These are phyloP conservation scores for Andrena fulva DNA, from an alignment of 2,888 invertebrate species.

Conservation along the genomic window DNA sequence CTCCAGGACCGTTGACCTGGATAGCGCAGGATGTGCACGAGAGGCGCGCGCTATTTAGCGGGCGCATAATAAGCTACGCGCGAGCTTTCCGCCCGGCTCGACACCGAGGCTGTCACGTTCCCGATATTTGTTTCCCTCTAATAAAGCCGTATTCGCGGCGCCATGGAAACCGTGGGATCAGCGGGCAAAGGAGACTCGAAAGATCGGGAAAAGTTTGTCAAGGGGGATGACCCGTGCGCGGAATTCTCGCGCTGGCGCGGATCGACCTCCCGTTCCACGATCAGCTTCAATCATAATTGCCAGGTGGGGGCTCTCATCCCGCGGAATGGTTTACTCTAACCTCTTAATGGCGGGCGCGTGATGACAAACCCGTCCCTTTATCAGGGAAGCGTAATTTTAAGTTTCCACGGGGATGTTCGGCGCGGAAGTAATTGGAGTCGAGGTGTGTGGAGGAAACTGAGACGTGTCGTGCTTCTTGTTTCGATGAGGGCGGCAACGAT, in stretches of 20 bases:
- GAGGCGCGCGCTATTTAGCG: slow-evolving; percentile 47
- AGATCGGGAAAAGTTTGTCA: slow-evolving; percentile 6
- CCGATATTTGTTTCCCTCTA: slow-evolving; percentile 55
- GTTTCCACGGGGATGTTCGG: neutral
- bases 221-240: neutral
- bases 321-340: neutral
- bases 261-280: neutral
- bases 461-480: too few relatives aligned
- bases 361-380: neutral
- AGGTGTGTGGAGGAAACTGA: neutral
- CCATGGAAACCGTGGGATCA: slow-evolving; percentile 8
- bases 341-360: neutral
- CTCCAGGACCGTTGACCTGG: slow-evolving; percentile 41
- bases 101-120: slow-evolving; percentile 32
- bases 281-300: slow-evolving; percentile 2
- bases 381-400: neutral
- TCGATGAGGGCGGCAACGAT: too few relatives aligned
- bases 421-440: neutral
- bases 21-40: slow-evolving; percentile 35
- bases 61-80: slow-evolving; percentile 56
- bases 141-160: slow-evolving; percentile 42
- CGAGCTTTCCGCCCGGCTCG: slow-evolving; percentile 29
- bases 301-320: neutral
- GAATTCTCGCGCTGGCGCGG: neutral
- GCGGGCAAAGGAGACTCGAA: neutral